Base-by-base conservation (phyloP, 2,113 vertebrate species). In the Merops nubicus region DNA sequence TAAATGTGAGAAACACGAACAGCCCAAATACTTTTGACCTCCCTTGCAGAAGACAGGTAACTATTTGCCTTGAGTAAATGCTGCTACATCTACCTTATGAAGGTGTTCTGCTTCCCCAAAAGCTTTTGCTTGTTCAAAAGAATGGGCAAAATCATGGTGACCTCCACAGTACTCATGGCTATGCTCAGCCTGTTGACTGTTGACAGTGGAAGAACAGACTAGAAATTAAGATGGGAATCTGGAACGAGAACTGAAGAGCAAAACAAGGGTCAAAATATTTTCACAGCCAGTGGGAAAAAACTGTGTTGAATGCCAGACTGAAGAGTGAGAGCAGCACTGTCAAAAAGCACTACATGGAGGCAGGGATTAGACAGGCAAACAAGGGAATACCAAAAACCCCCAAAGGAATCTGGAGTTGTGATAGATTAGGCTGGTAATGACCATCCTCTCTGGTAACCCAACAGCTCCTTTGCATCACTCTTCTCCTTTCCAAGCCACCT, bases 141-240 rank as follows among this genome's bases (percentile, higher is more conserved):
- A 73, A 43, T 1, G 2, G 14, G 16, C 31, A 68, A 47, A 69
- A 38, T 31, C 48, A 25, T 3, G 6, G 18, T 53, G 40, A 40
- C 12, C 43, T 40, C 13, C n/a, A n/a, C 6, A 8, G 33, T 38
- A 29, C 16, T 29, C 0, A 0, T 36, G 56, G 36, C 36, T 81
- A 18, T 40, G 5, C 8, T 62, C 16, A 12, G 2, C 3, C 26
- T 33, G 21, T 40, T 50, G 26, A 78, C 7, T 1, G 0, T n/a
- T n/a, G n/a, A n/a, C n/a, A n/a, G n/a, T n/a, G n/a, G 6, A 23
- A 9, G 2, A 72, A 67, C 11, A 77, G 9, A 38, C 7, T n/a
- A 45, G 54, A 75, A 64, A 40, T 36, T 56, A 75, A 76, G n/a
- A 56, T 75, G 25, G 19, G 21, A 79, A 72, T 17, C 25, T 67